Conservation (phyloP, 2,888 invertebrate genomes). For the Tenthredo amoena region DNA sequence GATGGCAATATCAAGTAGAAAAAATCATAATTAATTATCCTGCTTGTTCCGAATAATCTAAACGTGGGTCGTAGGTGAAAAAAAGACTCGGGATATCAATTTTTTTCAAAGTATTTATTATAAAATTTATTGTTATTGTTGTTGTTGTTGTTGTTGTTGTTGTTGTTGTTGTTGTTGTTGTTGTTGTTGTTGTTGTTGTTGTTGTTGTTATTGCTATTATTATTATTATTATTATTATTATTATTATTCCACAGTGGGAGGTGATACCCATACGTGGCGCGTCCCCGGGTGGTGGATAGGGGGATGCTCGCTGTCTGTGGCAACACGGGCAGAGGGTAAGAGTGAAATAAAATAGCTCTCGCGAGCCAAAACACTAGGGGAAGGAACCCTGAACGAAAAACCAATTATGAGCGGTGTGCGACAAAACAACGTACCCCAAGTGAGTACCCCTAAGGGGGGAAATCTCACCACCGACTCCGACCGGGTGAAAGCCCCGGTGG, state of each 20-base stretch:
- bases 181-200: too few species aligned
- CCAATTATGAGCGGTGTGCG: background rate
- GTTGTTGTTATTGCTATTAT: too few species aligned
- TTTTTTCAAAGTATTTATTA: too few species aligned
- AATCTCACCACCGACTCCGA: slow-evolving; percentile 57
- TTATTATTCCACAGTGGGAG: background rate
- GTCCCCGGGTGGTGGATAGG: background rate
- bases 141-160: too few species aligned
- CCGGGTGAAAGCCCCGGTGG: slow-evolving; percentile 58
- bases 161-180: too few species aligned
- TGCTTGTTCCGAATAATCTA: too few species aligned
- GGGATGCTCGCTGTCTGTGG: background rate
- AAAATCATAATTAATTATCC: too few species aligned
- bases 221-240: background rate
- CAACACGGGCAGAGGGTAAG: background rate
- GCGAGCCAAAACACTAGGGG: slow-evolving; percentile 24
- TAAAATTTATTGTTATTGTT: too few species aligned
- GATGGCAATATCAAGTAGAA: too few species aligned
- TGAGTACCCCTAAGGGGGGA: slow-evolving; percentile 35
- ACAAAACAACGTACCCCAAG: background rate
- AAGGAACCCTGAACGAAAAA: slow-evolving; percentile 10
- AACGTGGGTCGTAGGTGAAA: too few species aligned
- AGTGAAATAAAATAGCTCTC: background rate
- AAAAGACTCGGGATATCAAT: too few species aligned
- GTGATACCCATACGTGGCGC: slow-evolving; percentile 1